Percentiles rank a stretch among this genome's conserved stretches.
Evolutionary conservation across 2,113 vertebrate species (phyloP).

Genomic region (Trogon surrucura): DNA sequence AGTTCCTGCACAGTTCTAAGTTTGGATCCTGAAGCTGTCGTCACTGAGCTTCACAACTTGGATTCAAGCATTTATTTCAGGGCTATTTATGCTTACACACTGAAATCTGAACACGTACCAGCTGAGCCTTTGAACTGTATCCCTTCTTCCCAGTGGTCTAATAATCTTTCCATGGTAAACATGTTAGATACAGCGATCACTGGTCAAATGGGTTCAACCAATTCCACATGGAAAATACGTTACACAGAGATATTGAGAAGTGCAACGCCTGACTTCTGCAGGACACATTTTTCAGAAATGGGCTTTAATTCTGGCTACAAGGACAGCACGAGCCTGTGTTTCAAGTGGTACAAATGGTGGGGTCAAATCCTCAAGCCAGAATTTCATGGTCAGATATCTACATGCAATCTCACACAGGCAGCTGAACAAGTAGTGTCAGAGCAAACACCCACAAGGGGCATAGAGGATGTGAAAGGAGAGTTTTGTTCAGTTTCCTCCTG

Average conservation of each 20-base stretch:
- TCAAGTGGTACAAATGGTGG: neutral
- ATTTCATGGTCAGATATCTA: neutral
- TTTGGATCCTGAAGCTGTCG: neutral
- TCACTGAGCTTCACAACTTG: neutral
- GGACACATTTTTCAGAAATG: neutral
- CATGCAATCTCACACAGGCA: neutral
- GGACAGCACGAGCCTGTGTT: neutral
- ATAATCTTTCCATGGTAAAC: neutral
- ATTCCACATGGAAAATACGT: neutral
- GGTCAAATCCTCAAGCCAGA: neutral
- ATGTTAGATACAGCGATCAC: neutral
- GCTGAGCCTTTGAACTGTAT: conserved; percentile 1
- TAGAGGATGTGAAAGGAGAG: neutral
- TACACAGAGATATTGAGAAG: neutral
- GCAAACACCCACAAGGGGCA: neutral
- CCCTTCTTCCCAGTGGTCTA: neutral
- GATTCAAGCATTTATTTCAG: neutral
- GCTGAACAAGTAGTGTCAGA: neutral
- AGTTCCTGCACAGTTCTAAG: neutral
- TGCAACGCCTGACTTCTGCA: neutral
- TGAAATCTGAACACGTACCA: neutral
- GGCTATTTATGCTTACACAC: neutral
- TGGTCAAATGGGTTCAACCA: neutral
- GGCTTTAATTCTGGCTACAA: neutral
- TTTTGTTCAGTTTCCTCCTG: neutral